Evolutionary conservation across 2,888 invertebrate species (phyloP).

Genomic region (Harpagoxenus sublaevis): DNA sequence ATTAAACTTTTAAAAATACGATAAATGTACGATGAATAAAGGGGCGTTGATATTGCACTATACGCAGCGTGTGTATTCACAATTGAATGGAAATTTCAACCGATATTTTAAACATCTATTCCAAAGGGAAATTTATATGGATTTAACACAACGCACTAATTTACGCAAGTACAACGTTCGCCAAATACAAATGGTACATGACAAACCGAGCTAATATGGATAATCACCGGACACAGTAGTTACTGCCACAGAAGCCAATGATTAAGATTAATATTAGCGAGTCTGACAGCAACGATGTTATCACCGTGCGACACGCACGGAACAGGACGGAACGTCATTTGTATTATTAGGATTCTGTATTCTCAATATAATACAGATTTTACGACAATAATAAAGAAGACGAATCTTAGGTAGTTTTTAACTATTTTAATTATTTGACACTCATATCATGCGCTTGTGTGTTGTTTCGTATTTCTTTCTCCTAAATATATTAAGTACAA

Average conservation of each 20-base stretch:
- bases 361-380: constrained; percentile 5
- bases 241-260: constrained; percentile 54
- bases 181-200: constrained; percentile 51
- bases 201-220: constrained; percentile 55
- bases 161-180: constrained; percentile 31
- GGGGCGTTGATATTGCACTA: constrained; percentile 6
- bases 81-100: neutral
- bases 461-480: neutral
- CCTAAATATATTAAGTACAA: neutral
- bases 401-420: neutral
- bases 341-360: constrained; percentile 38
- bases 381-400: neutral
- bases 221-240: constrained; percentile 56
- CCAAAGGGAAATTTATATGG: constrained; percentile 14
- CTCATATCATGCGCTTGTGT: neutral
- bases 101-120: constrained; percentile 27
- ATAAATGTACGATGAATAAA: constrained; percentile 35
- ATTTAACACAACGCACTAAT: constrained; percentile 21
- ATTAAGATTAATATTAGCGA: constrained; percentile 57
- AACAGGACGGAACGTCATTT: constrained; percentile 37
- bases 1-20: constrained; percentile 47
- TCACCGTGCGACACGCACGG: constrained; percentile 48
- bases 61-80: neutral
- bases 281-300: constrained; percentile 56
- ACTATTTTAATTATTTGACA: neutral